Base-by-base conservation (phyloP, 2,113 vertebrate species). In the Falco punctatus region DNA sequence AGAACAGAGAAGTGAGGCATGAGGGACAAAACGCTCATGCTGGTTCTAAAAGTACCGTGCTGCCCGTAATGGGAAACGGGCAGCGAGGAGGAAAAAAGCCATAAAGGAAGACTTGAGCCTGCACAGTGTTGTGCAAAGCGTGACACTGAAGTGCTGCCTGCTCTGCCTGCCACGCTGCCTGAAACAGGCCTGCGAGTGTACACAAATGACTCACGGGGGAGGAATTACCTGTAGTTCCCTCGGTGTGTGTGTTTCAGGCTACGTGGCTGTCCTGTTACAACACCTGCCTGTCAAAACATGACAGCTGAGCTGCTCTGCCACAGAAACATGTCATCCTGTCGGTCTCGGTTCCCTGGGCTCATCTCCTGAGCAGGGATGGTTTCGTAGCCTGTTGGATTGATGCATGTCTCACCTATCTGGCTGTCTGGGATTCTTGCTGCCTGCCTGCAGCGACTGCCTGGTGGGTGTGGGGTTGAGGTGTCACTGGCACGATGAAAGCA, bases 261-360 rank as follows among this genome's bases (percentile, higher is more conserved):
- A 38, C 32, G 78, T 94, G 96, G 95, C 91, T 55, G 70, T 55
- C 28, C 70, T 95, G 46, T 91, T 94, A 85, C 89, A 92, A 77
- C 95, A 87, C 94, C 92, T 91, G 92, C 95, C 91, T 97, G 95
- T 95, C 97, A 96, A 91, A 96, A 92, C 92, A 89, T 5, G 91
- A 91, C 78, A 65, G 89, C 94, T n/a, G 88, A 90, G 90, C 88
- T 38, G 77, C 86, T 84, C 22, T 32, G 81, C 90, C 35, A 11
- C 90, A 59, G 59, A 30, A 88, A 64, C 3, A 1, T 13, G 88
- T 94, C 67, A 33, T 35, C 78, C 42, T 3, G 0, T 22, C 1
- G 0, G 18, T 59, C 88, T 66, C 9, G 2, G 74, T 22, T 82
- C 87, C 89, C 52, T 3, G 0, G 86, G 91, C 73, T 94, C 9